Conservation (phyloP, 1,140 invertebrate genomes). For the Hycleus cichorii region DNA sequence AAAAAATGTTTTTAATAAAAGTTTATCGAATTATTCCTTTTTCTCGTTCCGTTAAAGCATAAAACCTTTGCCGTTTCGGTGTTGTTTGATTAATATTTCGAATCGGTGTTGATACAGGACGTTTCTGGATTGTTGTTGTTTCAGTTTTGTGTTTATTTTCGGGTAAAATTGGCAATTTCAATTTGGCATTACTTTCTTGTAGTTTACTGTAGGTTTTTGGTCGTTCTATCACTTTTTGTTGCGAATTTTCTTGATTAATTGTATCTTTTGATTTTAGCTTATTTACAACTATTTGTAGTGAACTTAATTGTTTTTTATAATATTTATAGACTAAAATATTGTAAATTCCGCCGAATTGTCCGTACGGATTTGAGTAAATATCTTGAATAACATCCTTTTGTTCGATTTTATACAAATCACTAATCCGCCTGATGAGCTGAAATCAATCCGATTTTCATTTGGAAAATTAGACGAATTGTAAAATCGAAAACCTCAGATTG, state of each 20-base stretch:
- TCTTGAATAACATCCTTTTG: constrained; percentile 4
- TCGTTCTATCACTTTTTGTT: no score
- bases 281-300: neutral
- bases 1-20: no score
- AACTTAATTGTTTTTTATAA: neutral
- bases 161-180: no score
- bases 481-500: constrained; percentile 11
- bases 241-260: neutral
- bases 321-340: constrained; percentile 31
- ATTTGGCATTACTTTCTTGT: no score
- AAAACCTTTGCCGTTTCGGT: no score
- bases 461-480: neutral
- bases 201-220: no score
- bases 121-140: no score
- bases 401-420: constrained; percentile 14
- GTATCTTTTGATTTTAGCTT: neutral
- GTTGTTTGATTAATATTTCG: no score
- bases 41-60: no score
- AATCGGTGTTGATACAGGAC: no score
- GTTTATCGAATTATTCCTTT: no score
- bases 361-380: constrained; percentile 27
- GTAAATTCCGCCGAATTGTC: constrained; percentile 33
- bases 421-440: constrained; percentile 18
- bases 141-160: no score
- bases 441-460: neutral